These are phyloP conservation scores for Xylota sylvarum DNA, from an alignment of 2,888 invertebrate genomes.

Conservation along the genomic window DNA sequence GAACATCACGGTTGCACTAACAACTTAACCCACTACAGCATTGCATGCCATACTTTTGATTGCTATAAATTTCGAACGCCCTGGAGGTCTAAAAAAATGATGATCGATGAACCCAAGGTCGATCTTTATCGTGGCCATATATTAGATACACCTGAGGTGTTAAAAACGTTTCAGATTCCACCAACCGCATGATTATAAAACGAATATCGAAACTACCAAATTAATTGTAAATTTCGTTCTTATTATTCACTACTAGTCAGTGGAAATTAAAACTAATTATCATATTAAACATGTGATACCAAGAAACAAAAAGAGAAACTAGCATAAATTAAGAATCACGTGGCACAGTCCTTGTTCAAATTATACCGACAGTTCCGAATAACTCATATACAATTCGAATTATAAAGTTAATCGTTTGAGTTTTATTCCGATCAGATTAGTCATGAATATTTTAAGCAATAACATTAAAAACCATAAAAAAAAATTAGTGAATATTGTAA, in stretches of 20 bases:
- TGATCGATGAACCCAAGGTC: too few species aligned
- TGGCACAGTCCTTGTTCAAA: not conserved
- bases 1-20: too few species aligned
- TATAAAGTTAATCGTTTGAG: not conserved
- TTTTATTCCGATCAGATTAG: not conserved
- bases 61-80: too few species aligned
- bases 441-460: conserved; percentile 19
- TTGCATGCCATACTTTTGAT: too few species aligned
- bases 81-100: too few species aligned
- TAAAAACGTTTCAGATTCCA: too few species aligned
- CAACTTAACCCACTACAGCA: too few species aligned
- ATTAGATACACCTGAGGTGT: too few species aligned
- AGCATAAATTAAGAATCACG: not conserved
- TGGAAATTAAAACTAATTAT: not conserved
- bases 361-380: not conserved
- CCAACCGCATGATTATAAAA: not conserved
- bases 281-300: not conserved
- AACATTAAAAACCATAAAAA: not conserved
- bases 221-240: not conserved
- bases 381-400: not conserved
- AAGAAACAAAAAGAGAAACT: too few species aligned
- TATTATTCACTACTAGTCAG: not conserved
- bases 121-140: too few species aligned
- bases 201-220: not conserved
- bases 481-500: conserved; percentile 1